These are phyloP conservation scores for Sisyra terminalis DNA, from an alignment of 2,888 invertebrate genomes.

Conservation along the genomic window DNA sequence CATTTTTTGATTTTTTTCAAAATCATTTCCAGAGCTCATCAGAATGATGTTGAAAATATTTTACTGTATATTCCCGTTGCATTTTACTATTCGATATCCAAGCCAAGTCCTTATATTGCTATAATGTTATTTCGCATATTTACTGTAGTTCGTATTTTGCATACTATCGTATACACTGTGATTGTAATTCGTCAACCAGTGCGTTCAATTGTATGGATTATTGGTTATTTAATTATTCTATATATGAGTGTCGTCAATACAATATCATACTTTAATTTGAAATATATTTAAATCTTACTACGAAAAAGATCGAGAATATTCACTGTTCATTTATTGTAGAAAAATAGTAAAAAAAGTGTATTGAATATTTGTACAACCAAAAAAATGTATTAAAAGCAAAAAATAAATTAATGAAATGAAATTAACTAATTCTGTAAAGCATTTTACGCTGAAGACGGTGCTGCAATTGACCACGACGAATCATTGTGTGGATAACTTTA, in stretches of 20 bases:
- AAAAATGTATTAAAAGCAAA: too few species aligned
- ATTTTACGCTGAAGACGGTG: conserved; percentile 94
- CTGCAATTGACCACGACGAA: conserved; percentile 88
- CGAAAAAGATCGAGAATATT: conserved; percentile 14
- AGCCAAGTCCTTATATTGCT: conserved; percentile 33
- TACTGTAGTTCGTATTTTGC: conserved; percentile 35
- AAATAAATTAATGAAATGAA: conserved; percentile 9
- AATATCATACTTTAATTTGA: neutral
- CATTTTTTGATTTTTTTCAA: neutral
- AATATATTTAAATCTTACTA: conserved; percentile 8
- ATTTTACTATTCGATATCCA: conserved; percentile 40
- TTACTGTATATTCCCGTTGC: conserved; percentile 42
- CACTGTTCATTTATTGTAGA: conserved; percentile 13
- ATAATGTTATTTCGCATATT: conserved; percentile 37
- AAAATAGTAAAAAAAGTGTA: conserved; percentile 9
- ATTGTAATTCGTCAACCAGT: conserved; percentile 38
- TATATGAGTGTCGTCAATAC: conserved; percentile 16
- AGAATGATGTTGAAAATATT: conserved; percentile 58
- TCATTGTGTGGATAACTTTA: conserved; percentile 89
- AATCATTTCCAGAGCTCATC: conserved; percentile 38
- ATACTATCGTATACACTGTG: conserved; percentile 47
- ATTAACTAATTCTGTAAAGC: conserved; percentile 77
- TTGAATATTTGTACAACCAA: neutral
- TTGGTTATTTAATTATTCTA: conserved; percentile 16
- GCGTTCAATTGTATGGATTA: conserved; percentile 16